A percentile compares a stretch with the other conserved stretches of the same genome.
Conservation (phyloP, 2,888 invertebrate species). For the Ophion obscuratus region DNA sequence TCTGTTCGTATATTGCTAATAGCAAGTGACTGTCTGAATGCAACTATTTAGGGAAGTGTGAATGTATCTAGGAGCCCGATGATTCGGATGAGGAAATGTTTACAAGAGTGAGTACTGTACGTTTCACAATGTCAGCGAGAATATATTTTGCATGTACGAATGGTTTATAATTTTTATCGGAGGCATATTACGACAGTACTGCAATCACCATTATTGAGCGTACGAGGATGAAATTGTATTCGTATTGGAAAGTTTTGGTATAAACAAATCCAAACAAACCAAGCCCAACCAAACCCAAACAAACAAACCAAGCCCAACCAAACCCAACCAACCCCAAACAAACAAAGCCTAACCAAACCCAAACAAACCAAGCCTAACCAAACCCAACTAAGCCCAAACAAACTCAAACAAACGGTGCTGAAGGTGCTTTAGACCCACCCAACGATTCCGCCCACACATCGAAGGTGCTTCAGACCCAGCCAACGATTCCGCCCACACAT, state of each 20-base stretch:
- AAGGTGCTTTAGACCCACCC: too few species aligned
- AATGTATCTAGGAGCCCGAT: conserved; percentile 21
- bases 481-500: too few species aligned
- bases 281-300: not conserved
- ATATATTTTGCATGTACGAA: conserved; percentile 25
- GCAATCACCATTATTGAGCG: conserved; percentile 2
- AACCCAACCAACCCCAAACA: too few species aligned
- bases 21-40: not conserved
- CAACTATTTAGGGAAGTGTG: conserved; percentile 12
- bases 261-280: not conserved
- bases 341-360: too few species aligned
- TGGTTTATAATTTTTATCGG: conserved; percentile 14
- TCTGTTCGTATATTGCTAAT: not conserved
- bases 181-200: conserved; percentile 6
- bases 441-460: too few species aligned
- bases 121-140: conserved; percentile 15
- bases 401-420: too few species aligned
- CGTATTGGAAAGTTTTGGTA: not conserved
- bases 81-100: conserved; percentile 10
- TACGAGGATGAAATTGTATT: not conserved
- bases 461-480: too few species aligned
- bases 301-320: too few species aligned
- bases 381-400: too few species aligned
- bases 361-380: too few species aligned
- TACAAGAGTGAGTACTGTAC: conserved; percentile 1